phyloP scores from a whole-genome alignment of 2,888 invertebrate species.

The Cosmia pyralina region DNA sequence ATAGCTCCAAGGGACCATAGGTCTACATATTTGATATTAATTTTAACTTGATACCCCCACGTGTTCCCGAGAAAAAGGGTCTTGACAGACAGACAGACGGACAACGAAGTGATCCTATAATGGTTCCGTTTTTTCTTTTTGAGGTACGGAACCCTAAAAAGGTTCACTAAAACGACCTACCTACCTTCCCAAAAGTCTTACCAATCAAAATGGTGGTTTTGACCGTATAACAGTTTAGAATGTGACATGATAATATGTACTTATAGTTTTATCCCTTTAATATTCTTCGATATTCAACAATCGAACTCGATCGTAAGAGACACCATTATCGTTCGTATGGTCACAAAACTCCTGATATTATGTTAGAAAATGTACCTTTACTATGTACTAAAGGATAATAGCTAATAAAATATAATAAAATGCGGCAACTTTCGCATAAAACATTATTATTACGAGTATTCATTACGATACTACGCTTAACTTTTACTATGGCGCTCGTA shows the following conservation, averaged over 20 bases:
- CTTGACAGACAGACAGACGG: too few species aligned
- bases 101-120: too few species aligned
- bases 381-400: conserved; percentile 44
- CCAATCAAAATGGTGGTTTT: background rate
- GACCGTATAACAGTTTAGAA: background rate
- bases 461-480: conserved; percentile 20
- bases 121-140: too few species aligned
- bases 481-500: conserved; percentile 50
- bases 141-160: too few species aligned
- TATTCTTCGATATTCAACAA: conserved; percentile 1
- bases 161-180: background rate
- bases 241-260: background rate
- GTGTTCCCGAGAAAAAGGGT: too few species aligned
- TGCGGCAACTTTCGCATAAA: conserved; percentile 27
- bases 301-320: conserved; percentile 8
- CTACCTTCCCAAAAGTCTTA: background rate
- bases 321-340: conserved; percentile 25
- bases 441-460: conserved; percentile 40
- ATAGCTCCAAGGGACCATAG: too few species aligned
- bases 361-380: conserved; percentile 34
- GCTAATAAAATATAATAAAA: conserved; percentile 45
- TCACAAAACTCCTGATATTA: conserved; percentile 37
- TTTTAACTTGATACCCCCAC: too few species aligned
- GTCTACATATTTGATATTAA: too few species aligned
- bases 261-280: background rate